Conservation (phyloP, 1,140 invertebrate species). For the Tachypleus tridentatus region DNA sequence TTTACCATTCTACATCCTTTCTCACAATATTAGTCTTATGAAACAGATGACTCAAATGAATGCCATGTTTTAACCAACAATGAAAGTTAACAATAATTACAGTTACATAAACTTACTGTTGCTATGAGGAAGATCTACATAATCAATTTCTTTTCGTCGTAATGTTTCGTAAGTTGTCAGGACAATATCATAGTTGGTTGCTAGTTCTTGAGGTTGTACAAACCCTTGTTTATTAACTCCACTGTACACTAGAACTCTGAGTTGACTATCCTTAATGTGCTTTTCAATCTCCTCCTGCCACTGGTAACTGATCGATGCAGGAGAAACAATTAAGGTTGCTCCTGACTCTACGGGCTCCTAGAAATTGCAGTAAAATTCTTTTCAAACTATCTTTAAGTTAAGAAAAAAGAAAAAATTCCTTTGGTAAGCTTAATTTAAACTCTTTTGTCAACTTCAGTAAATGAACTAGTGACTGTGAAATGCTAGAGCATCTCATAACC, state of each 20-base stretch:
- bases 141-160: slow-evolving; percentile 45
- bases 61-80: no score
- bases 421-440: no score
- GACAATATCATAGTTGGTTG: slow-evolving; percentile 53
- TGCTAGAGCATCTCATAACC: no score
- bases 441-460: no score
- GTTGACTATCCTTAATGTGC: slow-evolving; percentile 42
- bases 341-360: slow-evolving; percentile 34
- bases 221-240: slow-evolving; percentile 40
- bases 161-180: slow-evolving; percentile 57
- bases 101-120: slow-evolving; percentile 29
- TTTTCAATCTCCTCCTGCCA: slow-evolving; percentile 51
- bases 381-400: no score
- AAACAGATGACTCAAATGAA: no score
- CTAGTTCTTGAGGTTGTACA: slow-evolving; percentile 50
- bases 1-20: no score
- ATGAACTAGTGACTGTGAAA: no score
- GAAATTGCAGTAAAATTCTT: no score
- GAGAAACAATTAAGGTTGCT: slow-evolving; percentile 62
- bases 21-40: no score
- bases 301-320: slow-evolving; percentile 50
- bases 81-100: no score
- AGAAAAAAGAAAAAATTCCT: no score
- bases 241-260: slow-evolving; percentile 47
- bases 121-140: slow-evolving; percentile 41